Evolutionary conservation across 2,888 invertebrate genomes (phyloP).

Genomic region (Helobdella robusta): DNA sequence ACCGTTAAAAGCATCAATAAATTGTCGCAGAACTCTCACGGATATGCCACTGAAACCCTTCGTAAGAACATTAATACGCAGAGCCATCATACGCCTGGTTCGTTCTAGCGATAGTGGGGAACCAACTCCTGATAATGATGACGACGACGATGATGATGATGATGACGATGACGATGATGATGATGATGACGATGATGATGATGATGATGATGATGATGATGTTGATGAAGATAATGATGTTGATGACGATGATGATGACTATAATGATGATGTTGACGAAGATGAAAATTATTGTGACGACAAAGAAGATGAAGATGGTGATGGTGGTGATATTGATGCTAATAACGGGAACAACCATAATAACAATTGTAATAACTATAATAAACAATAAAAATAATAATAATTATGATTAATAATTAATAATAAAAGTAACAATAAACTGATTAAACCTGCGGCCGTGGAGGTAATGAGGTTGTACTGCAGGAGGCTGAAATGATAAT

Average conservation of each 20-base stretch:
- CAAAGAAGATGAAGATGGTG: not conserved
- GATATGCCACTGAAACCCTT: conserved; percentile 63
- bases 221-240: not conserved
- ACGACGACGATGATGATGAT: not conserved
- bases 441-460: conserved; percentile 11
- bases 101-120: conserved; percentile 56
- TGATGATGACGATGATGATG: conserved; percentile 20
- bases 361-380: not conserved
- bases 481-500: conserved; percentile 7
- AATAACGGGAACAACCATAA: not conserved
- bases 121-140: conserved; percentile 54
- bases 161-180: conserved; percentile 17
- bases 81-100: conserved; percentile 58
- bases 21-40: conserved; percentile 54
- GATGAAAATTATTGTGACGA: not conserved
- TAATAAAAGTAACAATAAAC: not conserved
- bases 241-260: not conserved
- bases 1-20: conserved; percentile 61
- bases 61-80: conserved; percentile 60
- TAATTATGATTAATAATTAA: not conserved
- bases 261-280: not conserved
- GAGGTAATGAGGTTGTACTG: conserved; percentile 18
- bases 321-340: not conserved
- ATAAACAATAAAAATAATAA: not conserved
- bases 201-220: conserved; percentile 21